phyloP scores from a whole-genome alignment of 2,113 vertebrate species.

The Nothobranchius kuhntae region DNA sequence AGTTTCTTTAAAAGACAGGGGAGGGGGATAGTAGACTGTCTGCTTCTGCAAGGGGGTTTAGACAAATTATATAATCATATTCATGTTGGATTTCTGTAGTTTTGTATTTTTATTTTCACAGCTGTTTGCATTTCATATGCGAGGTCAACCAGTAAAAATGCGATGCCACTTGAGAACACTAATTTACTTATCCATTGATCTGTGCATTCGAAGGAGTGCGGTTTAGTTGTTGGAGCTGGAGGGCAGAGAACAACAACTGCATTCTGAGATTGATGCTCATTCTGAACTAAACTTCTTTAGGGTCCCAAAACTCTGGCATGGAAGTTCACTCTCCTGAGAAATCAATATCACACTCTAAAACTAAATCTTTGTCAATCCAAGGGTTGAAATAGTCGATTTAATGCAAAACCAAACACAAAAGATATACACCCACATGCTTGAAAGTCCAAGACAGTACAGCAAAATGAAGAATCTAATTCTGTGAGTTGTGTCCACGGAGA shows the following conservation, averaged over 20 bases:
- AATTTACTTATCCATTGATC: slow-evolving; percentile 15
- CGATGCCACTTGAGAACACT: slow-evolving; percentile 5
- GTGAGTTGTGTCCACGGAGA: slow-evolving; percentile 20
- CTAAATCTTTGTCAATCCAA: neutral
- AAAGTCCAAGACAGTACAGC: slow-evolving; percentile 11
- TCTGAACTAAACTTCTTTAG: slow-evolving; percentile 18
- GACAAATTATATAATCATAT: slow-evolving; percentile 50
- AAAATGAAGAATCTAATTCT: slow-evolving; percentile 13
- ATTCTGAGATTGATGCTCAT: slow-evolving; percentile 16
- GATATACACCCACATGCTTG: slow-evolving; percentile 6
- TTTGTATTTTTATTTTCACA: slow-evolving; percentile 59
- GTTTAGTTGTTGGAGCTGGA: slow-evolving; percentile 11
- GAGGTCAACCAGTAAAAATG: slow-evolving; percentile 31
- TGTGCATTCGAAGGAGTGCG: neutral
- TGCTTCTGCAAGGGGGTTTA: slow-evolving; percentile 17
- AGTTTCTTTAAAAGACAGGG: slow-evolving; percentile 33
- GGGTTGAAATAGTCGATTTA: neutral
- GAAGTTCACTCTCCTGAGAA: slow-evolving; percentile 3
- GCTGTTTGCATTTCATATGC: slow-evolving; percentile 10
- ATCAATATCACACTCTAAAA: slow-evolving; percentile 2
- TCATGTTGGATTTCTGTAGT: slow-evolving; percentile 44
- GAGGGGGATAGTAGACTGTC: neutral
- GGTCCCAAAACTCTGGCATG: slow-evolving; percentile 1
- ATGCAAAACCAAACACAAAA: neutral
- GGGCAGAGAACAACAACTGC: slow-evolving; percentile 1